Evolutionary conservation across 2,113 vertebrate genomes (phyloP).

Genomic region (Dicentrarchus labrax): DNA sequence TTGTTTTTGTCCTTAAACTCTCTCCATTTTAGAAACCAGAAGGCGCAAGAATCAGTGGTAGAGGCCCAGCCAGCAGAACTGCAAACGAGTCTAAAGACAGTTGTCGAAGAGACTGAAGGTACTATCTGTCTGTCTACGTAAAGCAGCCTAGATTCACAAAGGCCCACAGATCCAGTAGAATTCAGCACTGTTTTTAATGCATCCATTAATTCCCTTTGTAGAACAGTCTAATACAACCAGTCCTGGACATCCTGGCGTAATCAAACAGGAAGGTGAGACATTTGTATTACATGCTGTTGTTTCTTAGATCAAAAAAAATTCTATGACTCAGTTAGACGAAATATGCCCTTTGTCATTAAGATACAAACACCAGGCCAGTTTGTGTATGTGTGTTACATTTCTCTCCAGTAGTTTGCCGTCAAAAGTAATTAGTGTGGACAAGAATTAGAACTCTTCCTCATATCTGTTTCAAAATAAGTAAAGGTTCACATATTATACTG

Average conservation of each 20-base stretch:
- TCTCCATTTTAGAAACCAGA: conserved; percentile 79
- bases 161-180: not conserved
- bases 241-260: not conserved
- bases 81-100: conserved; percentile 49
- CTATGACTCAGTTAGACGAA: too few relatives aligned
- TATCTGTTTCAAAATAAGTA: not conserved
- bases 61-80: conserved; percentile 56
- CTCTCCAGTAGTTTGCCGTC: not conserved
- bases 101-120: conserved; percentile 76
- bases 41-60: conserved; percentile 65
- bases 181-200: not conserved
- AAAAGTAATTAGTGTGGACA: not conserved
- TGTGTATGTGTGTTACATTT: not conserved
- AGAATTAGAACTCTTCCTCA: not conserved
- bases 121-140: not conserved
- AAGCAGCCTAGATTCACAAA: not conserved
- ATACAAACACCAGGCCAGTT: not conserved
- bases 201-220: conserved; percentile 19
- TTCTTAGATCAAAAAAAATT: not conserved
- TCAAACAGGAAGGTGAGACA: conserved; percentile 47
- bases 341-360: not conserved
- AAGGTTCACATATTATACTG: not conserved
- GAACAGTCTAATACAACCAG: conserved; percentile 23
- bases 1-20: conserved; percentile 25
- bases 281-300: not conserved